Base-by-base conservation (phyloP, 2,113 vertebrate species). In the Neotragus pygmaeus region DNA sequence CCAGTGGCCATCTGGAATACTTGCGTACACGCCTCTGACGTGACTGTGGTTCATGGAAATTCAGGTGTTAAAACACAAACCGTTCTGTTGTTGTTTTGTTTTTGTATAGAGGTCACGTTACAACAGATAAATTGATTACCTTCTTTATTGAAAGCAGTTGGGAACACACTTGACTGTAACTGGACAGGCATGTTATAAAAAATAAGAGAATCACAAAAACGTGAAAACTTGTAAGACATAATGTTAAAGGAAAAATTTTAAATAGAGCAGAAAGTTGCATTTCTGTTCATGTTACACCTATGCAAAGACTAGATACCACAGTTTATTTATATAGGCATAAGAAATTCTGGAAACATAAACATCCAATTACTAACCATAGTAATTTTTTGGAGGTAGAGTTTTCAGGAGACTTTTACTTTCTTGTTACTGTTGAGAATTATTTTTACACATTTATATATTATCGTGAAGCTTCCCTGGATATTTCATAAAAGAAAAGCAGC, bases 381-480 rank as follows among this genome's bases (percentile, higher is more conserved):
- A 91, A 73, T 47, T 92, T 94, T 80, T 75, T 36, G 25, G 47
- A 93, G 73, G 47, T 82, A 57, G 16, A 78, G 23, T 73, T 89
- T 87, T 97, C 70, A 62, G 66, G 77, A 88, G 66, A 47, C 51
- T 85, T 78, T 91, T 45, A 83, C 70, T 96, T 92, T 75, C 81
- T 57, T 60, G 75, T 91, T 87, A 57, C 17, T 53, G 28, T 39
- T 90, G 77, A 82, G 66, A 95, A 85, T 85, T 64, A 66, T 39
- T 94, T 97, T 92, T 95, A 47, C 30, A 60, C 11, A 88, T 81
- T 62, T 75, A 33, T 30, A 33, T 75, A 77, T 95, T 90, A 62
- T 88, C 33, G 23, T 66, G 4, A 93, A 88, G 73, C 27, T 15
- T 51, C 49, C 78, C 75, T 17, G 27, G 62, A 17, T 84, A 66